Conservation (phyloP, 2,888 invertebrate species). For the Meiosimyza platycephala region DNA sequence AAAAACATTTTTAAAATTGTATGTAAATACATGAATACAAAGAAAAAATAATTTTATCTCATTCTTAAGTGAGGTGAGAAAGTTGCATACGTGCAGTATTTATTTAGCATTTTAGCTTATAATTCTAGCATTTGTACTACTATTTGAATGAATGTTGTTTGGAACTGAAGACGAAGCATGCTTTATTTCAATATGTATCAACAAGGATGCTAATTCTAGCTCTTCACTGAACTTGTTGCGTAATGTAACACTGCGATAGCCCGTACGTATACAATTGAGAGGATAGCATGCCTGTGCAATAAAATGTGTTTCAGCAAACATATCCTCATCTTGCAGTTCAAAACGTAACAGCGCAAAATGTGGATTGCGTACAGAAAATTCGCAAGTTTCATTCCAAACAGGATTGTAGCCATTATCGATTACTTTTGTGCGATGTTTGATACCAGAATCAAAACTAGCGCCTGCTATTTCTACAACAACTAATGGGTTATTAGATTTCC, state of each 20-base stretch:
- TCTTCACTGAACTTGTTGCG: slow-evolving; percentile 93
- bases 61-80: no score
- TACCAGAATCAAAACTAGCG: slow-evolving; percentile 85
- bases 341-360: slow-evolving; percentile 87
- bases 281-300: slow-evolving; percentile 96
- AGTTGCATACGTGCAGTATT: no score
- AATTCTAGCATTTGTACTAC: no score
- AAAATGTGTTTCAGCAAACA: slow-evolving; percentile 96
- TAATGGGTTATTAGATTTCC: slow-evolving; percentile 86
- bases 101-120: no score
- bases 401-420: slow-evolving; percentile 96
- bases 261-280: slow-evolving; percentile 80
- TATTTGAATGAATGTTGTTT: no score
- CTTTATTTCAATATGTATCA: slow-evolving; percentile 81
- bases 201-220: slow-evolving; percentile 88
- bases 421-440: slow-evolving; percentile 86
- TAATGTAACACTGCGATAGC: slow-evolving; percentile 91
- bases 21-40: no score
- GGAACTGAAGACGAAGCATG: slow-evolving; percentile 23
- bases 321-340: slow-evolving; percentile 93
- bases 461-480: slow-evolving; percentile 93
- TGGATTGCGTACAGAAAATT: slow-evolving; percentile 85
- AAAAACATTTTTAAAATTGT: no score
- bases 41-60: no score
- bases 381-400: slow-evolving; percentile 88